Evolutionary conservation across 2,797 vertebrate genomes (phyloP), one percentile per base, ranked within the genome.

Genomic region (Neoniphon sammara): DNA sequence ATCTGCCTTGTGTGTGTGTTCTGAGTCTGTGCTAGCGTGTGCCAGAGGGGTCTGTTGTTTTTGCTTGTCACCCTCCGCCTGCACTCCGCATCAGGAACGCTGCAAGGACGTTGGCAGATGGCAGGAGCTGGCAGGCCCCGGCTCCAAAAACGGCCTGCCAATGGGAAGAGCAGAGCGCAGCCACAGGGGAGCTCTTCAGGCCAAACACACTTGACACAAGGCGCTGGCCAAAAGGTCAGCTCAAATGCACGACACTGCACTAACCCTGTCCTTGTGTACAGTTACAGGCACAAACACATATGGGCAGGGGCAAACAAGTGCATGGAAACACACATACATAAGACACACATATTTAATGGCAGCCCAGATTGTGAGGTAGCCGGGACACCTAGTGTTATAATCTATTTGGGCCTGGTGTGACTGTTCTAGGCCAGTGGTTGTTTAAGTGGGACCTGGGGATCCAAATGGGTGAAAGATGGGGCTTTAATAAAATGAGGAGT

Each of bases 51-150:
- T 87, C 83, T 84, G 83, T 86, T 89, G 83, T 85, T 86, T 80
- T 82, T 73, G 71, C 73, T 74, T 39, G 2, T 83, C 78, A 70
- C 72, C 70, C 73, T 78, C 23, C 9, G 65, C 62, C 79, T 82
- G 81, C 78, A 84, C 75, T 86, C 69, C 73, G 84, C 54, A 50
- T 50, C 30, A 78, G 72, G 78, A 83, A 82, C 44, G 2, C 64
- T 49, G 46, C 59, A 54, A 86, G 76, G 80, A 83, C 65, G 50
- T 7, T 66, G 83, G 80, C 89, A 91, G 91, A 90, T 89, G 91
- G 91, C 62, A 10, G 70, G 69, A 39, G 60, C 31, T 87, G 88
- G 85, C 84, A 73, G 64, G 71, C 61, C 46, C 56, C 50, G 36
- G 4, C 69, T 63, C 61, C 82, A 3, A 31, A 66, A 66, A 46